A percentile compares a stretch with the other conserved stretches of the same genome.
Conservation (phyloP, 2,888 invertebrate species). For the Liopterus haemorrhoidalis region DNA sequence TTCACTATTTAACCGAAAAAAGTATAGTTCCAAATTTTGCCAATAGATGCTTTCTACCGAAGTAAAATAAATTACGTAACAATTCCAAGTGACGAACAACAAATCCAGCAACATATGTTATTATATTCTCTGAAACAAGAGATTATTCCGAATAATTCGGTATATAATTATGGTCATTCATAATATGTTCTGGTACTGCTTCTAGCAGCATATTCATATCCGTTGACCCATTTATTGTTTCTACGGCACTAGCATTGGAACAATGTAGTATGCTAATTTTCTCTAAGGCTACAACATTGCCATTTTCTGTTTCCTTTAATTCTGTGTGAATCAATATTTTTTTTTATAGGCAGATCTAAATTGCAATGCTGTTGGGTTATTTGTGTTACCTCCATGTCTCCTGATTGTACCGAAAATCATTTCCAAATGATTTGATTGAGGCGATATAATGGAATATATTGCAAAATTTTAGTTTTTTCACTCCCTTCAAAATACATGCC, state of each 20-base stretch:
- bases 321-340: slow-evolving; percentile 22
- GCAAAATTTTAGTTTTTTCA: not conserved
- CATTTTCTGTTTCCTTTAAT: slow-evolving; percentile 11
- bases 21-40: too few relatives aligned
- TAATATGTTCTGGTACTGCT: not conserved
- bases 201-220: not conserved
- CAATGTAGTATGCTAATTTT: slow-evolving; percentile 23
- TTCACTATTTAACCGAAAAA: too few relatives aligned
- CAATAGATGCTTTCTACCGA: too few relatives aligned
- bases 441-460: not conserved
- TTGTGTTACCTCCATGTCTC: not conserved
- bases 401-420: slow-evolving; percentile 5
- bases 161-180: slow-evolving; percentile 1
- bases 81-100: too few relatives aligned
- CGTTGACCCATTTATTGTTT: not conserved
- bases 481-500: not conserved
- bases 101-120: slow-evolving; percentile 2
- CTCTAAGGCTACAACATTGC: slow-evolving; percentile 24
- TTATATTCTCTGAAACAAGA: not conserved
- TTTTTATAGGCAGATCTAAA: slow-evolving; percentile 18
- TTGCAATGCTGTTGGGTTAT: slow-evolving; percentile 9
- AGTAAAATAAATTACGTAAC: too few relatives aligned
- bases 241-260: slow-evolving; percentile 1
- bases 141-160: not conserved
- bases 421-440: slow-evolving; percentile 9